Evolutionary conservation across 2,888 invertebrate genomes (phyloP).

Genomic region (Plutella xylostella): DNA sequence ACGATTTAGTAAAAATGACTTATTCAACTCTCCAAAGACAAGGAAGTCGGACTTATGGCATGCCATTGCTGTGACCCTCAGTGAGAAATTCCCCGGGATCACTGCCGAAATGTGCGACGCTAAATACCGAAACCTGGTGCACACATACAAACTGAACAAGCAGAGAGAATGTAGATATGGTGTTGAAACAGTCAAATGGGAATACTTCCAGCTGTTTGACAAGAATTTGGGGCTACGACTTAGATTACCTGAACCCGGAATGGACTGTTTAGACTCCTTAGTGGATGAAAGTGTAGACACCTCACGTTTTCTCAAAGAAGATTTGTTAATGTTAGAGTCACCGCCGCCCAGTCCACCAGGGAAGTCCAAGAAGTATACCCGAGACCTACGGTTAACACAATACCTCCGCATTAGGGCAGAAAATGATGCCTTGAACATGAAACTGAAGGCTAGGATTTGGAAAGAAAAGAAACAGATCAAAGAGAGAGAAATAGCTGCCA

Average conservation of each 20-base stretch:
- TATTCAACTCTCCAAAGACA: constrained; percentile 1
- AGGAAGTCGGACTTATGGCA: constrained; percentile 5
- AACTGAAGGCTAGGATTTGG: constrained; percentile 4
- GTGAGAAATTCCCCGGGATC: background rate
- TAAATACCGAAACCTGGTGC: constrained; percentile 4
- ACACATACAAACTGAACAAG: constrained; percentile 6
- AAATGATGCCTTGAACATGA: background rate
- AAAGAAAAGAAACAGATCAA: constrained; percentile 6
- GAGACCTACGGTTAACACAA: background rate
- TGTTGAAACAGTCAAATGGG: constrained; percentile 3
- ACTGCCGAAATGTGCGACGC: constrained; percentile 6
- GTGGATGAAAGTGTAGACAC: no score
- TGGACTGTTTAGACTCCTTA: no score
- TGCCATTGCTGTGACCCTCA: background rate
- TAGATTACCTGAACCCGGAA: no score
- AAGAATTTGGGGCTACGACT: background rate
- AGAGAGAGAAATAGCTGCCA: constrained; percentile 3
- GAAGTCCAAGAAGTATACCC: background rate
- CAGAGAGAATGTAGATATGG: constrained; percentile 2
- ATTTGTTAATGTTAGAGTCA: background rate
- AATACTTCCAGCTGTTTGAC: constrained; percentile 4
- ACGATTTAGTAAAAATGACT: constrained; percentile 1
- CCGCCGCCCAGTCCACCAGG: background rate
- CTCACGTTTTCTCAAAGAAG: background rate
- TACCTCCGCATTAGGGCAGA: constrained; percentile 3